Base-by-base conservation (phyloP, 2,888 invertebrate genomes). In the Volucella bombylans region DNA sequence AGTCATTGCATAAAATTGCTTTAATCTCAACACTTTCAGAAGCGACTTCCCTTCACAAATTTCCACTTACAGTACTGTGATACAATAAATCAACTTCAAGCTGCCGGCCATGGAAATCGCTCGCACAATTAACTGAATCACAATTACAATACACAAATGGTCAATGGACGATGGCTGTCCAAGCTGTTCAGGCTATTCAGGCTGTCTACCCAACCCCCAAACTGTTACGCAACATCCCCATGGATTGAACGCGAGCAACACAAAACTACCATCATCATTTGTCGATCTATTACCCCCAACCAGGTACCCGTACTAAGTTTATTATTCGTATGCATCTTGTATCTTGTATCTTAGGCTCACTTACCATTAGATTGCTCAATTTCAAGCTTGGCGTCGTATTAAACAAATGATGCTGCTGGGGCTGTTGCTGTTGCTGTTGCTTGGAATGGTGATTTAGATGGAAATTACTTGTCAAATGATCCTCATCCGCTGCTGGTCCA, bases 311-410 rank as follows among this genome's bases (percentile, higher is more conserved):
- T 23, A 43, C 11, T 62, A 43, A 31, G 8, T 54, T 43, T 55
- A 45, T 47, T 57, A 14, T 12, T 23, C 12, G 8, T 23, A 69
- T 31, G 47, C 41, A 41, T 77, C 18, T 55, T 31, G 39, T 52
- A 11, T 55, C 6, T 9, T 23, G 52, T 61, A 39, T 15, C 14
- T 11, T 8, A 15, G 10, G 38, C 23, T 18, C 83, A 90, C 91
- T 91, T 90, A 91, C 91, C 91, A 91, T 91, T 88, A 91, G 90
- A 89, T 91, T 91, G 88, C 91, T 91, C 88, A 91, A 90, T 90
- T 91, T 91, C 80, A 91, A 88, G 87, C 91, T 91, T 74, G 91
- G 91, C 87, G 90, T 90, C 82, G 90, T 90, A 88, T 90, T 90
- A 87, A 90, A 89, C 87, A 91, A 81, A 87, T 87, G 87, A 87